Conservation (phyloP, 2,113 vertebrate genomes). For the Plecotus auritus region DNA sequence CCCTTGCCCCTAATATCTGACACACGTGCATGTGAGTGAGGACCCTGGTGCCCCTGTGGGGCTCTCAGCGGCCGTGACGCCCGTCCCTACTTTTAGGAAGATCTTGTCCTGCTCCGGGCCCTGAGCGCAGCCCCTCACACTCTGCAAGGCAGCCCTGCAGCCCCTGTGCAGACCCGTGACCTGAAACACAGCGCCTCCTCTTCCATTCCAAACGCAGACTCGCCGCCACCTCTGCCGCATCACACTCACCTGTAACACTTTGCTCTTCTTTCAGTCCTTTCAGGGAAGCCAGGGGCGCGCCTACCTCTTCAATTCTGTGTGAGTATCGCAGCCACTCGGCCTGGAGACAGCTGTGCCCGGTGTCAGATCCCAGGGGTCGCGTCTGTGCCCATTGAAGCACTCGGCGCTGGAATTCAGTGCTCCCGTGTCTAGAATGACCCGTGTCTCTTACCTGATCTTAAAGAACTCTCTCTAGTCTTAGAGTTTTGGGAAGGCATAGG, state of each 20-base stretch:
- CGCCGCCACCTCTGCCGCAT: too few relatives aligned
- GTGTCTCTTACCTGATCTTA: background rate
- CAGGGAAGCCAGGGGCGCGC: constrained; percentile 99
- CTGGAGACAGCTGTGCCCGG: background rate
- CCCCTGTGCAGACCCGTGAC: accelerated
- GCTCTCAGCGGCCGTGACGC: background rate
- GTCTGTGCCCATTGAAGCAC: background rate
- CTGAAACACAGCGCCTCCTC: background rate
- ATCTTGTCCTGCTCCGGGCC: background rate
- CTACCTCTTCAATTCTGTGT: constrained; percentile 99
- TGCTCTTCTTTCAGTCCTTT: constrained; percentile 89
- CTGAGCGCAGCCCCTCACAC: background rate
- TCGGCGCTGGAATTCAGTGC: background rate
- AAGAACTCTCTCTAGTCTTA: background rate
- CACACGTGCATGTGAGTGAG: accelerated
- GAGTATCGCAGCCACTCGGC: constrained; percentile 76
- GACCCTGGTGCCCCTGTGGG: background rate
- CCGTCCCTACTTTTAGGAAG: background rate
- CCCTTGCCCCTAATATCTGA: background rate
- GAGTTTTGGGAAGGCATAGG: background rate
- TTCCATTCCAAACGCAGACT: background rate
- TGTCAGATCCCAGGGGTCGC: accelerated
- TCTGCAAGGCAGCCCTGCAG: background rate
- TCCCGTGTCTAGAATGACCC: too few relatives aligned
- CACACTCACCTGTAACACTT: background rate